Conservation (phyloP, 2,797 vertebrate genomes). For the Paedocypris micromegethes region DNA sequence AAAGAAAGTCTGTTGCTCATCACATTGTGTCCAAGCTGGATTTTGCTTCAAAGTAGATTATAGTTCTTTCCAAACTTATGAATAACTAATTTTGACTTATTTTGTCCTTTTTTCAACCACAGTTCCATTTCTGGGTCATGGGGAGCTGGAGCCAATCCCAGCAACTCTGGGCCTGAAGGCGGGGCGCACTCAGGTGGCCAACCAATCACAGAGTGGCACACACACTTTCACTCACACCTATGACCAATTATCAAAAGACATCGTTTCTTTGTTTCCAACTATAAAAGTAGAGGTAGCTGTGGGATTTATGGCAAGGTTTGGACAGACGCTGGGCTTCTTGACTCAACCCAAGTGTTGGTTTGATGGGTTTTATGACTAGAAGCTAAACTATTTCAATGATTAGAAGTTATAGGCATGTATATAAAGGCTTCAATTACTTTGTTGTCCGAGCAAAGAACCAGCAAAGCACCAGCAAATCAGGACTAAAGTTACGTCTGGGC, state of each 20-base stretch:
- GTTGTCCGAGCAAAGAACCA: slow-evolving; percentile 12
- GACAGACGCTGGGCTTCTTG: slow-evolving; percentile 9
- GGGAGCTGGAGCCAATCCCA: too few species aligned
- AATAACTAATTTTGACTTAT: too few species aligned
- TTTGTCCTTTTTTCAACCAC: too few species aligned
- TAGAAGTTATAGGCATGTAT: slow-evolving; percentile 26
- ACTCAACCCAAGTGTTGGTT: not conserved
- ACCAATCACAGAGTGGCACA: too few species aligned
- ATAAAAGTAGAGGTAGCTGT: slow-evolving; percentile 51
- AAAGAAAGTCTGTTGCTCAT: slow-evolving; percentile 5
- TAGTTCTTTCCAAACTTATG: too few species aligned
- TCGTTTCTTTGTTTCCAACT: slow-evolving; percentile 7
- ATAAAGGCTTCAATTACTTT: slow-evolving; percentile 22
- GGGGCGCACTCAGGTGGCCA: too few species aligned
- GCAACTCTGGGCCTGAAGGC: too few species aligned
- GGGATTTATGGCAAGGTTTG: slow-evolving; percentile 40
- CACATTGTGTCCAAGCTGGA: slow-evolving; percentile 6
- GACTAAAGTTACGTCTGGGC: slow-evolving; percentile 23
- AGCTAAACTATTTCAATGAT: not conserved
- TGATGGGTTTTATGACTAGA: not conserved
- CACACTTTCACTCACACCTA: too few species aligned
- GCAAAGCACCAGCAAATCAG: slow-evolving; percentile 26
- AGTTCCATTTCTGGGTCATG: too few species aligned
- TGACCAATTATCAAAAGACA: too few species aligned
- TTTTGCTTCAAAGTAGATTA: slow-evolving; percentile 6